phyloP scores from a whole-genome alignment of 2,113 vertebrate species.

The Poeciliopsis occidentalis region DNA sequence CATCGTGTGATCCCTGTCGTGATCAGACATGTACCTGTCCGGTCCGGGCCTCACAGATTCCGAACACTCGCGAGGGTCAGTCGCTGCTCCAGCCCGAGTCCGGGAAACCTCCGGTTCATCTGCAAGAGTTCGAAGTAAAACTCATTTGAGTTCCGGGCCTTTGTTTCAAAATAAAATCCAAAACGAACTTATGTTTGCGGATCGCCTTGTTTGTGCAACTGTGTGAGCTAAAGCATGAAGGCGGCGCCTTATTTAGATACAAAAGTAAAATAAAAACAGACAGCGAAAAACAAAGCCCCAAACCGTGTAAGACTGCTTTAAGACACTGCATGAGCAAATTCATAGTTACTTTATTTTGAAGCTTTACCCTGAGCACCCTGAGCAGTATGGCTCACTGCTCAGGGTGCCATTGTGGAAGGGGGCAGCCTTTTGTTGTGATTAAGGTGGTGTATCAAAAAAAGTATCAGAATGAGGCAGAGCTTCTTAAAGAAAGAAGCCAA shows the following conservation, averaged over 20 bases:
- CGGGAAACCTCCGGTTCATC: constrained; percentile 25
- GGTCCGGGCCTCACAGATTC: constrained; percentile 14
- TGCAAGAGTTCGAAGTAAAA: neutral
- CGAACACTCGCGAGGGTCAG: constrained; percentile 24
- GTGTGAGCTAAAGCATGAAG: neutral
- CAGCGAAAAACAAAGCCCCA: neutral
- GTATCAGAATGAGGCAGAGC: too few species aligned
- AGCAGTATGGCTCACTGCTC: neutral
- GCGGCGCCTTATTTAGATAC: neutral
- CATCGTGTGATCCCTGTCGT: neutral
- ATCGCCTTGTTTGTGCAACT: neutral
- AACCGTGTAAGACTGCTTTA: neutral
- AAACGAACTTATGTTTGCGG: neutral
- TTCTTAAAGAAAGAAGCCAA: too few species aligned
- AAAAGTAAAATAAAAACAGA: neutral
- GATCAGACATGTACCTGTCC: neutral
- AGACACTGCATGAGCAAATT: too few species aligned
- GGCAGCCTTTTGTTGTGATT: neutral
- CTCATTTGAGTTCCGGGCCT: constrained; percentile 28
- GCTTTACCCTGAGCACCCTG: too few species aligned
- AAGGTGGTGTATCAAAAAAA: too few species aligned
- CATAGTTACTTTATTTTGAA: too few species aligned
- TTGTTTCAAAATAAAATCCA: constrained; percentile 60
- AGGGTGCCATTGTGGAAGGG: neutral
- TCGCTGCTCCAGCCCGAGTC: constrained; percentile 31